A percentile compares a stretch with the other conserved stretches of the same genome.
These are phyloP conservation scores for Drosophila guanche DNA, from an alignment of 1,140 invertebrate species.

Conservation along the genomic window DNA sequence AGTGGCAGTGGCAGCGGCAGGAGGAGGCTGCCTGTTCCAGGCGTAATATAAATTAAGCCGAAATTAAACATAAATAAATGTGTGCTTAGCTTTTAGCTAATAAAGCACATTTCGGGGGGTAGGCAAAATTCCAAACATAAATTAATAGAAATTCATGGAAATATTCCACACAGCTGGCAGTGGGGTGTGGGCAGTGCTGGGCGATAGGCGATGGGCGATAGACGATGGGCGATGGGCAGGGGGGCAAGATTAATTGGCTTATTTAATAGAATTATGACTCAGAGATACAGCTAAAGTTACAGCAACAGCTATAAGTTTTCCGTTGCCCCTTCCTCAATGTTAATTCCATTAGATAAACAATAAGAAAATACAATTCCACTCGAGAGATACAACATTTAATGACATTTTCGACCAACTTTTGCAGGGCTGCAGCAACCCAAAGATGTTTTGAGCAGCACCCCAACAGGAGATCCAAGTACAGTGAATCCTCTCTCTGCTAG, in stretches of 20 bases:
- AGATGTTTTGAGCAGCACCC: background rate
- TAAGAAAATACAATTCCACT: no score
- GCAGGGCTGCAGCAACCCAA: no score
- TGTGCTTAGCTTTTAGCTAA: conserved; percentile 67
- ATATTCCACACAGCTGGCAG: conserved; percentile 26
- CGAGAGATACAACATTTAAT: no score
- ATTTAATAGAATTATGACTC: conserved; percentile 68
- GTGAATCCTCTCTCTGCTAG: background rate
- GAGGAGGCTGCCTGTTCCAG: conserved; percentile 35
- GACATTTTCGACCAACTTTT: no score
- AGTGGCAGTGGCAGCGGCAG: background rate
- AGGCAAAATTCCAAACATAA: conserved; percentile 52
- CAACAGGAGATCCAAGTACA: background rate
- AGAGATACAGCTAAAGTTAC: conserved; percentile 9
- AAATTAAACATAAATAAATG: conserved; percentile 70
- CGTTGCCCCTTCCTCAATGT: no score
- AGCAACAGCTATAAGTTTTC: no score
- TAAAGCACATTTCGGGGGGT: conserved; percentile 38
- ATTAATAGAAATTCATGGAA: conserved; percentile 68
- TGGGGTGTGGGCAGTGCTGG: background rate
- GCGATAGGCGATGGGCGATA: no score
- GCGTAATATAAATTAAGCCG: conserved; percentile 66
- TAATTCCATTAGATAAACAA: no score
- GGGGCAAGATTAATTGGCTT: conserved; percentile 64
- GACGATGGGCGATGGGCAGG: no score